These are phyloP conservation scores for Poeciliopsis turrubarensis DNA, from an alignment of 2,113 vertebrate species.

Conservation along the genomic window DNA sequence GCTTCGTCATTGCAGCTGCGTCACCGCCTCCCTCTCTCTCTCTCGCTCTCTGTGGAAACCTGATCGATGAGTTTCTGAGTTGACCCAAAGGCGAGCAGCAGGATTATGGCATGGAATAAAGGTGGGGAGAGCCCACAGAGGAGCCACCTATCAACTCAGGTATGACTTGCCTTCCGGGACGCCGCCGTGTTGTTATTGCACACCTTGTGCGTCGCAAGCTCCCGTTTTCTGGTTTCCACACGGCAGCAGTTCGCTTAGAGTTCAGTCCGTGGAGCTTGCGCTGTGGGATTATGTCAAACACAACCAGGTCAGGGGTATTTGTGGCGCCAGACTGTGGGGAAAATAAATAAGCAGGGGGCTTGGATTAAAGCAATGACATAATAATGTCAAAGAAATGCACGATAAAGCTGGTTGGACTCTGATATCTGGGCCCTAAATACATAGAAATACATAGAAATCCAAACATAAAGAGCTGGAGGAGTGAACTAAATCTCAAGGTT, in stretches of 20 bases:
- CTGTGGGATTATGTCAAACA: constrained; percentile 54
- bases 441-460: neutral
- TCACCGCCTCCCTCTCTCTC: constrained; percentile 56
- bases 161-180: constrained; percentile 23
- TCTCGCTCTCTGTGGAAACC: constrained; percentile 39
- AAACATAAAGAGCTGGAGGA: neutral
- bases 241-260: constrained; percentile 21
- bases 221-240: neutral
- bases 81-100: constrained; percentile 36
- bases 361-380: too few species aligned
- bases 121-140: constrained; percentile 8
- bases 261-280: constrained; percentile 18
- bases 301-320: constrained; percentile 39
- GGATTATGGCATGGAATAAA: constrained; percentile 17
- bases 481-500: neutral
- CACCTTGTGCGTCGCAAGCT: neutral
- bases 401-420: neutral
- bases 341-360: neutral
- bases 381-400: neutral
- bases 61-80: constrained; percentile 22
- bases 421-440: neutral
- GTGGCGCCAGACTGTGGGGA: constrained; percentile 1
- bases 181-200: neutral
- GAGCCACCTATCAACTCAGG: constrained; percentile 48
- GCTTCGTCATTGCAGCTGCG: constrained; percentile 71